These are phyloP conservation scores for Platycercus adscitus DNA, from an alignment of 2,113 vertebrate genomes.

Conservation along the genomic window DNA sequence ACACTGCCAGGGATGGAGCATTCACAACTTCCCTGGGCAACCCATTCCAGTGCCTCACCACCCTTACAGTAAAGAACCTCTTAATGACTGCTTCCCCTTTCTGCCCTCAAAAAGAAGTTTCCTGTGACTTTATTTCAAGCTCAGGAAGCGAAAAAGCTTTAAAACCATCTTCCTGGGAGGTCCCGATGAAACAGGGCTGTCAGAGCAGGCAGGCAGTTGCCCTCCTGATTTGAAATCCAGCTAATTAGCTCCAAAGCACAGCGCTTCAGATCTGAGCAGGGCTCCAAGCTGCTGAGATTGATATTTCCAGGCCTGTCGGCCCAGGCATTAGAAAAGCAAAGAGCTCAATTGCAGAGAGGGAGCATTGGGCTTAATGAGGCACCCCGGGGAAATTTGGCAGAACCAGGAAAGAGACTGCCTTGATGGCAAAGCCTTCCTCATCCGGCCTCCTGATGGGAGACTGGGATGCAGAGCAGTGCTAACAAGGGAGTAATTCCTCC, in stretches of 20 bases:
- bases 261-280: neutral
- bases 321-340: neutral
- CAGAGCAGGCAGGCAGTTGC: neutral
- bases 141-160: neutral
- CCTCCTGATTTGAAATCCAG: slow-evolving; percentile 40
- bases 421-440: neutral
- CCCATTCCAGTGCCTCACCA: too few species aligned
- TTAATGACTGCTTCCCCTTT: neutral
- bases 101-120: neutral
- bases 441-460: neutral
- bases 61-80: too few species aligned
- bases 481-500: neutral
- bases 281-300: slow-evolving; percentile 5
- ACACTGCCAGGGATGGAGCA: too few species aligned
- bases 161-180: slow-evolving; percentile 28
- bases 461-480: neutral
- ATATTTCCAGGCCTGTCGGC: slow-evolving; percentile 46
- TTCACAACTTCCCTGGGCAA: too few species aligned
- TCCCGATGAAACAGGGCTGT: slow-evolving; percentile 34
- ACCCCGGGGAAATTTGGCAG: slow-evolving; percentile 13
- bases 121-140: neutral
- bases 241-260: neutral
- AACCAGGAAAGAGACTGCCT: neutral
- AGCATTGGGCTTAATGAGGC: neutral
- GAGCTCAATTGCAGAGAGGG: neutral